phyloP scores from a whole-genome alignment of 1,140 invertebrate species.

The Copidosoma floridanum region DNA sequence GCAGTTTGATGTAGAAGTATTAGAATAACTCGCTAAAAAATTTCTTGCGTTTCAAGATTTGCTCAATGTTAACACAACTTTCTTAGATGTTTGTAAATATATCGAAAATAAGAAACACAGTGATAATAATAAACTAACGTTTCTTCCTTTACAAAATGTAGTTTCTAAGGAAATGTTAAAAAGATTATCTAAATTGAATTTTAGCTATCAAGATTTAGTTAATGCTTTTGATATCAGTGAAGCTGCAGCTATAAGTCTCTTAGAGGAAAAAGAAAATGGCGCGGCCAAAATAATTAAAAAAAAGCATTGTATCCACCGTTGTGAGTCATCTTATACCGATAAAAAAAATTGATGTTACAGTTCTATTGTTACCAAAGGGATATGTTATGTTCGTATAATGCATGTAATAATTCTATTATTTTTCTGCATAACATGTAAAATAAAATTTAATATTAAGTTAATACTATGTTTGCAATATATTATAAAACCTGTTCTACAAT shows the following conservation, averaged over 20 bases:
- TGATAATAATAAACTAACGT: background rate
- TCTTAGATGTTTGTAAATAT: background rate
- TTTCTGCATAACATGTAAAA: too few relatives aligned
- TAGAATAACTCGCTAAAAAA: background rate
- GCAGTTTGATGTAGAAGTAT: background rate
- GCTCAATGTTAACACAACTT: background rate
- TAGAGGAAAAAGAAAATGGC: background rate
- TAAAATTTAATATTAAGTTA: too few relatives aligned
- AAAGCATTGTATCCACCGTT: too few relatives aligned
- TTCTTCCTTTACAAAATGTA: background rate
- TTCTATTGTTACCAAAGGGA: too few relatives aligned
- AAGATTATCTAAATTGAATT: background rate
- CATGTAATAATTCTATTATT: too few relatives aligned
- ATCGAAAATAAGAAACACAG: background rate
- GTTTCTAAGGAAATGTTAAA: background rate
- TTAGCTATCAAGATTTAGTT: background rate
- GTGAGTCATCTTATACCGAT: too few relatives aligned
- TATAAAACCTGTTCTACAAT: too few relatives aligned
- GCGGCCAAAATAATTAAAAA: conserved; percentile 1
- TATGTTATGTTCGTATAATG: too few relatives aligned
- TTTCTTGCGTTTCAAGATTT: background rate
- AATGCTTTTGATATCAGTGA: background rate
- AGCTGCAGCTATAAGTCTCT: background rate
- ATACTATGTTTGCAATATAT: too few relatives aligned
- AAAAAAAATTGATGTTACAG: too few relatives aligned